Base-by-base conservation (phyloP, 2,797 vertebrate species). In the Leptodactylus fallax region DNA sequence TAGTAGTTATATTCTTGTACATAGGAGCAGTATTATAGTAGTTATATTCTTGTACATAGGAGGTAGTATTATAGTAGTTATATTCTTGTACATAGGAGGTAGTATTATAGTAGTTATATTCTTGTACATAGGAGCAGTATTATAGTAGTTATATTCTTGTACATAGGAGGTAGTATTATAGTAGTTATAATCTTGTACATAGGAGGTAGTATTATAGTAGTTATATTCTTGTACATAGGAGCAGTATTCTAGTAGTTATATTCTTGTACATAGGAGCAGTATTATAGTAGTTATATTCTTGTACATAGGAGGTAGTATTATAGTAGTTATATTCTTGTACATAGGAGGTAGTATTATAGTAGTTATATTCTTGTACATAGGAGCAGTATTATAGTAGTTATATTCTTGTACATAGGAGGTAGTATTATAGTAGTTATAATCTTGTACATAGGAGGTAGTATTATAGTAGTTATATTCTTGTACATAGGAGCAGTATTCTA, bases 241-340 rank as follows among this genome's bases (percentile, higher is more conserved):
- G 56, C 56, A 60, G 56, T 60, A 60, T 60, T 60, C 17, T 60
- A 60, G 56, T 60, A 60, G 56, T 60, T 60, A 60, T 60, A 60
- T 60, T 56, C 55, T 56, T 60, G 19, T 60, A 60, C 58, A 60
- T 60, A 60, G 58, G 58, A 7, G 58, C 60, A 61, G 60, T 21
- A 61, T n/a, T 61, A 61, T 61, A 61, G 60, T 61, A 61, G 60
- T 61, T n/a, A n/a, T 61, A 61, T 61, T 61, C 60, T n/a, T 61
- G 60, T 21, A 61, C 21, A n/a, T 61, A 61, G 60, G 60, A n/a
- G 60, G 58, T 21, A 61, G 60, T 61, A 61, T 61, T 21, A 61
- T 61, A 61, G 60, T 61, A 61, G 60, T 61, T 61, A 61, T 61
- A 61, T 61, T 61, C 60, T n/a, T 61, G 60, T 61, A 61, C 21